These are phyloP conservation scores for Scaeva pyrastri DNA, from an alignment of 2,888 invertebrate species.

Conservation along the genomic window DNA sequence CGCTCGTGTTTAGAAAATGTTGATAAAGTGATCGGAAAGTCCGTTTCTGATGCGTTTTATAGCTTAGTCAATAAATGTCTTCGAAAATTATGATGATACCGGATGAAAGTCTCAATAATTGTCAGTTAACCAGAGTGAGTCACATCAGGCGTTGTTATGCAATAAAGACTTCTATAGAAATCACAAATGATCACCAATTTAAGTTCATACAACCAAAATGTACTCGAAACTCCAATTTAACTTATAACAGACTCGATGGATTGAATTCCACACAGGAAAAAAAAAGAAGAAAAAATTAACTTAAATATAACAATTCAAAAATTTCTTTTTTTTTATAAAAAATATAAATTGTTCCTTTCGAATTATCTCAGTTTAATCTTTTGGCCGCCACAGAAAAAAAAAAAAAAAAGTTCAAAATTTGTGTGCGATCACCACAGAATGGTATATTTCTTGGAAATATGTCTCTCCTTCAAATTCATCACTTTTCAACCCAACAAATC, in stretches of 20 bases:
- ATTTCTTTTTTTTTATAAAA: no score
- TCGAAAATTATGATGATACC: neutral
- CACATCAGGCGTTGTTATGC: slow-evolving; percentile 26
- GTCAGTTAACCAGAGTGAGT: slow-evolving; percentile 11
- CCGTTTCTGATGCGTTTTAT: no score
- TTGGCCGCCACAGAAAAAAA: slow-evolving; percentile 15
- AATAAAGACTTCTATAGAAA: slow-evolving; percentile 46
- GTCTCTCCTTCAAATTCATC: slow-evolving; percentile 58
- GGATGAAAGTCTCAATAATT: neutral
- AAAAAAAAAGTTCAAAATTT: neutral
- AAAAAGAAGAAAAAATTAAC: neutral
- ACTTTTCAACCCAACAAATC: slow-evolving; percentile 45
- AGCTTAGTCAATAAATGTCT: no score
- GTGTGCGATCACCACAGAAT: slow-evolving; percentile 3
- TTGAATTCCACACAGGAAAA: neutral
- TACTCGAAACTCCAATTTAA: slow-evolving; percentile 32
- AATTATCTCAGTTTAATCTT: slow-evolving; percentile 62
- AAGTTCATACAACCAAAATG: slow-evolving; percentile 22
- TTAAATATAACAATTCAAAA: slow-evolving; percentile 1
- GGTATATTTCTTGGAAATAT: slow-evolving; percentile 55
- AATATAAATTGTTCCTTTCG: neutral
- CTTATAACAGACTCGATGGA: neutral
- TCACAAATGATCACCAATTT: slow-evolving; percentile 61
- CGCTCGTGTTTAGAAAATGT: no score
- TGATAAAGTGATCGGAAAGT: no score